Evolutionary conservation across 2,113 vertebrate species (phyloP).

Genomic region (Zosterops japonicus): DNA sequence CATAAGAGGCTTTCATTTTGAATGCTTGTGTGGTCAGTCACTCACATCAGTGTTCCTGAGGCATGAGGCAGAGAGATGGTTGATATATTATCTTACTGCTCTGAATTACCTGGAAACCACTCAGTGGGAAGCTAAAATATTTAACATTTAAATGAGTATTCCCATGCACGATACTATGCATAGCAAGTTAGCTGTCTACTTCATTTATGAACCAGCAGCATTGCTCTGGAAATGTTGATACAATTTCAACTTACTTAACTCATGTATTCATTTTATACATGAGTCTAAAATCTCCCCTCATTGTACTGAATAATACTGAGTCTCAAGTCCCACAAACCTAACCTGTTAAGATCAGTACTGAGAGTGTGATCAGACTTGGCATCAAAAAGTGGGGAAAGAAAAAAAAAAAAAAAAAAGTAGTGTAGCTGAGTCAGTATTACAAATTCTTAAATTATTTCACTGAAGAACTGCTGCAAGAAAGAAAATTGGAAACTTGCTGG

Average conservation of each 20-base stretch:
- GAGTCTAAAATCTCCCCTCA: neutral
- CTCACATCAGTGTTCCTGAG: neutral
- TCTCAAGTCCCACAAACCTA: neutral
- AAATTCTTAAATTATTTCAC: neutral
- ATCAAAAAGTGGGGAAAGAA: neutral
- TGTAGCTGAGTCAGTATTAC: neutral
- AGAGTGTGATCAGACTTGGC: neutral
- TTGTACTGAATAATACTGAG: neutral
- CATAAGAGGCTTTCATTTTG: neutral
- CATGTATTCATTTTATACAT: neutral
- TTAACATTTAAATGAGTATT: slow-evolving; percentile 63
- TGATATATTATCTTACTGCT: neutral
- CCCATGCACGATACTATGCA: neutral
- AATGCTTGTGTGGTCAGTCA: neutral
- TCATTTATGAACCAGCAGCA: neutral
- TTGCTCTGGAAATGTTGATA: neutral
- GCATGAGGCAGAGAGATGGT: neutral
- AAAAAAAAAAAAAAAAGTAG: neutral
- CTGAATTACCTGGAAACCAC: slow-evolving; percentile 8
- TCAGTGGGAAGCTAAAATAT: slow-evolving; percentile 45
- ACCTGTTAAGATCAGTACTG: neutral
- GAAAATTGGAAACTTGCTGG: neutral
- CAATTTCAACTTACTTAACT: neutral
- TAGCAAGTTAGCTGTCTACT: neutral
- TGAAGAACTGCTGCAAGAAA: neutral